These are phyloP conservation scores for Epicauta chinensis DNA, from an alignment of 1,140 invertebrate genomes.

Conservation along the genomic window DNA sequence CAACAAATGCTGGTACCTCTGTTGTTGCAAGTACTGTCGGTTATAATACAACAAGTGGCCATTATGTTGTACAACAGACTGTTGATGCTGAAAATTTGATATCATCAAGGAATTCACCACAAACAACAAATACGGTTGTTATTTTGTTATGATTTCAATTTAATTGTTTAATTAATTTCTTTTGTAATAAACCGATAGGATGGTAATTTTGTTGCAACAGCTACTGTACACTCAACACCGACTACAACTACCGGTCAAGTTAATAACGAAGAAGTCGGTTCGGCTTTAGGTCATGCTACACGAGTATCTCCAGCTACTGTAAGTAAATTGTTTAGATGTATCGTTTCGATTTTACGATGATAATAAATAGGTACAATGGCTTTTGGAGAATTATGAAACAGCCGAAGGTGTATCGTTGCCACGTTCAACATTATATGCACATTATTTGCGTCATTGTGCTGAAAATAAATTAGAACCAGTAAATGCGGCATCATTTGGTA, in stretches of 20 bases:
- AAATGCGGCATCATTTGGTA: conserved; percentile 98
- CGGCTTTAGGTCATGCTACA: conserved; percentile 73
- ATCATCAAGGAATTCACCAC: conserved; percentile 53
- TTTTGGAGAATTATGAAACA: conserved; percentile 97
- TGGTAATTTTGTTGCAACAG: conserved; percentile 59
- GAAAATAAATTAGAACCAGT: conserved; percentile 95
- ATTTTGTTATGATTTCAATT: too few relatives aligned
- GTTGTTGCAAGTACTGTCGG: conserved; percentile 55
- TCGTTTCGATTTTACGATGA: conserved; percentile 41
- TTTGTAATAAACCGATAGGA: conserved; percentile 43
- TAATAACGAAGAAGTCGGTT: conserved; percentile 49
- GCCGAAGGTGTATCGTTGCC: conserved; percentile 96
- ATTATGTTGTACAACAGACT: conserved; percentile 53
- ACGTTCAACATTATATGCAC: conserved; percentile 91
- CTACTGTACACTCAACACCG: conserved; percentile 51
- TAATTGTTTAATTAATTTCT: conserved; percentile 6
- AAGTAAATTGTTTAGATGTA: conserved; percentile 52
- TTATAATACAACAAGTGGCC: conserved; percentile 49
- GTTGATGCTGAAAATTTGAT: conserved; percentile 49
- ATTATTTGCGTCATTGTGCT: conserved; percentile 92
- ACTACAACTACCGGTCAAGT: conserved; percentile 46
- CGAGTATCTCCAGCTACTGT: conserved; percentile 84
- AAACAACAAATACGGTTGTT: conserved; percentile 58
- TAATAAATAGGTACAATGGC: conserved; percentile 80
- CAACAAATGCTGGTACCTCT: conserved; percentile 48